Evolutionary conservation across 1,140 invertebrate species (phyloP).

Genomic region (Cydia fagiglandana): DNA sequence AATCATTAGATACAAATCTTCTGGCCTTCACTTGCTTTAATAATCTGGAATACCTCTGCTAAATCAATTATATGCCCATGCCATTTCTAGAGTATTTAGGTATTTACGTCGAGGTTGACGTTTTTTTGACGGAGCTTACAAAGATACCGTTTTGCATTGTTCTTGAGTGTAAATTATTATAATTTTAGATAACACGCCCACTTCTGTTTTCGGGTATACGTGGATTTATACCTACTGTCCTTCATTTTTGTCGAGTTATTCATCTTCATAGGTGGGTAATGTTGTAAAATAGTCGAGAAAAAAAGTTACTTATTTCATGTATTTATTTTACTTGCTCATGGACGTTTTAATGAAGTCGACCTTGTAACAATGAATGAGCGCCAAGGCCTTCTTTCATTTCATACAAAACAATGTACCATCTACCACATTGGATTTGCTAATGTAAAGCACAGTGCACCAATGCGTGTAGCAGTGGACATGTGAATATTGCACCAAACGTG

Average conservation of each 20-base stretch:
- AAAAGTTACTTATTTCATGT: neutral
- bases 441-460: neutral
- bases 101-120: neutral
- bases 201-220: neutral
- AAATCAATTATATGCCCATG: neutral
- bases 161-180: no score
- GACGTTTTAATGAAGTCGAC: neutral
- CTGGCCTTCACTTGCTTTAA: neutral
- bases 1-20: conserved; percentile 16
- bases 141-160: no score
- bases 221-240: neutral
- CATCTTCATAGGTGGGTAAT: neutral
- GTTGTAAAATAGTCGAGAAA: neutral
- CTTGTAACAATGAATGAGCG: neutral
- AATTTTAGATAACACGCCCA: neutral
- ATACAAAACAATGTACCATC: neutral
- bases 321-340: no score
- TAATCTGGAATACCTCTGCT: neutral
- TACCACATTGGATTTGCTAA: neutral
- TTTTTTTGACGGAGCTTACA: neutral
- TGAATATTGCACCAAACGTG: conserved; percentile 46
- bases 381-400: neutral
- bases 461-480: conserved; percentile 34
- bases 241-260: neutral
- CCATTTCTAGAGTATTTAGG: neutral